Evolutionary conservation across 2,797 vertebrate species (phyloP), one percentile per base, ranked within the genome.

Genomic region (Antennarius maculatus): DNA sequence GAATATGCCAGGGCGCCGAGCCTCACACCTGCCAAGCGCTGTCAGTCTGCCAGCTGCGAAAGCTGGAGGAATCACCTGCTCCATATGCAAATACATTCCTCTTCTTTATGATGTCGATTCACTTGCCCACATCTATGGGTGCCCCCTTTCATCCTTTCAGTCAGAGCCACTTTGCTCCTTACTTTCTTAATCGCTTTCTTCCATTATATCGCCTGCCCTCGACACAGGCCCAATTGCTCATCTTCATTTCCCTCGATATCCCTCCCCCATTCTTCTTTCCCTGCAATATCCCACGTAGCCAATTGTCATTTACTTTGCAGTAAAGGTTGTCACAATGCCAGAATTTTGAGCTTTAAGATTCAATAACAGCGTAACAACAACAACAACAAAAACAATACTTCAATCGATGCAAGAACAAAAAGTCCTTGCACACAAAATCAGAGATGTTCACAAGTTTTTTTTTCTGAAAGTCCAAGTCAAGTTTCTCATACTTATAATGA

Each of bases 31-130:
- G 88, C 82, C 84, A 80, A 59, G 69, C 29, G 71, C 87, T 87
- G 87, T 90, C 87, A 89, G 60, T 85, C 83, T 79, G 81, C 86
- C 86, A 86, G 85, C 83, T 79, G 82, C 43, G 62, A 69, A 75
- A 83, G 76, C 78, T 28, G 51, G 54, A 77, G 71, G 69, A 68
- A 70, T 74, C 76, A 77, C 58, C 51, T 54, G n/a, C 77, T 84
- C 83, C 79, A 54, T 77, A 89, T 90, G 85, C 87, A 87, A 90
- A 90, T 85, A 71, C 58, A 13, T 69, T 82, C 77, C 73, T 65
- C 46, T 75, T 81, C 76, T 79, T 77, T 68, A 81, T 77, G 69
- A 76, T 69, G 79, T 62, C 54, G 60, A 79, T 75, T 67, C 77
- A 71, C 76, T 53, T 27, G 71, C 83, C 66, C 66, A 55, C 68